Percentiles rank a stretch among this genome's conserved stretches.
phyloP scores from a whole-genome alignment of 2,113 vertebrate genomes.

The Aptenodytes patagonicus region DNA sequence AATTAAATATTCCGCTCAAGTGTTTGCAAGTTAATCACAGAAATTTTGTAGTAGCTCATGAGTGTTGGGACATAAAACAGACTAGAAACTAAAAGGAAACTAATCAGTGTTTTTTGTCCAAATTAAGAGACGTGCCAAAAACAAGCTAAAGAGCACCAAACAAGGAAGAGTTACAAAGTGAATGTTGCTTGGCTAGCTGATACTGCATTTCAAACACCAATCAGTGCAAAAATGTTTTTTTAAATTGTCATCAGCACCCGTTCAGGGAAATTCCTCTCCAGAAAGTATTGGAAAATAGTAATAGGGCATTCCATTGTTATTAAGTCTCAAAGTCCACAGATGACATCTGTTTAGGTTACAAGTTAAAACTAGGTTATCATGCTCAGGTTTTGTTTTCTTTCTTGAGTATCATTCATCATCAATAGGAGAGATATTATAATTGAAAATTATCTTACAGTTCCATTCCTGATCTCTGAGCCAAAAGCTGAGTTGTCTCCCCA shows the following conservation, averaged over 20 bases:
- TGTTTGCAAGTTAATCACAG: not conserved
- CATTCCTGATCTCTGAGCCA: constrained; percentile 13
- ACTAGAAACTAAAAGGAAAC: not conserved
- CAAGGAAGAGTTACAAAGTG: not conserved
- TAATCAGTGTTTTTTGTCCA: not conserved
- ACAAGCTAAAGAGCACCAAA: not conserved
- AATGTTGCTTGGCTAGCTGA: not conserved
- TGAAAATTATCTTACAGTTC: constrained; percentile 32
- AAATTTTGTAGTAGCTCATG: not conserved
- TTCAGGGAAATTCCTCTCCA: not conserved
- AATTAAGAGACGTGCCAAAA: not conserved
- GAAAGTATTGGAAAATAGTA: constrained; percentile 24
- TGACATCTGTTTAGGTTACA: constrained; percentile 42
- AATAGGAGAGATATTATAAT: constrained; percentile 27
- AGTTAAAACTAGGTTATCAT: constrained; percentile 44
- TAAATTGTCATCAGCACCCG: not conserved
- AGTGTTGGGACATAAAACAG: not conserved
- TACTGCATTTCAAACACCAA: not conserved
- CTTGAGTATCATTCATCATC: constrained; percentile 50
- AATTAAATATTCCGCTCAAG: not conserved
- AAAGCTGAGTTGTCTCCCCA: constrained; percentile 28
- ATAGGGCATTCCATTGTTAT: constrained; percentile 15
- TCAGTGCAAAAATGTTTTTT: not conserved
- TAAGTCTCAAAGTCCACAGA: constrained; percentile 5
- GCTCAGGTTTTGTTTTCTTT: constrained; percentile 48